Evolutionary conservation across 1,140 invertebrate genomes (phyloP), one percentile per base, ranked within the genome.

Genomic region (Drosophila lacteicornis): DNA sequence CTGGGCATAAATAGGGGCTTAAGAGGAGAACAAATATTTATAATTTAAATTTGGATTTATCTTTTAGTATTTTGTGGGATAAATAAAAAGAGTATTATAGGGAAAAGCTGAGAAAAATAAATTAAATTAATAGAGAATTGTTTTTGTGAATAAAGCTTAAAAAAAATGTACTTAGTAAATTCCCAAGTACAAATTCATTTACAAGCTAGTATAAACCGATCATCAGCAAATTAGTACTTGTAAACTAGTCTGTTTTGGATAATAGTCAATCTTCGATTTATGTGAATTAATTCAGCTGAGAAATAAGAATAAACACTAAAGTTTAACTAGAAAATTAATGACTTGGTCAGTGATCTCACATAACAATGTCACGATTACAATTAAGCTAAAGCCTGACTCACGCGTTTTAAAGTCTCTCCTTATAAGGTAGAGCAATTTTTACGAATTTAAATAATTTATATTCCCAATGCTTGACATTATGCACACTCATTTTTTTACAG

Each of bases 371-470:
- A 66, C 46, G 45, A 63, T 65, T 81, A 73, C 62, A 81, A 84
- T 85, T 85, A 75, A 74, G 74, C 78, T 67, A 59, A 77, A 33
- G 49, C 45, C 45, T 60, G 33, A 63, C 13, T 57, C 40, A 40
- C 9, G 50, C 15, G 58, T 38, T 49, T 53, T 60, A 13, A 25
- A 11, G 4, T 36, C 15, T 12, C 22, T 9, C 12, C 50, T 19
- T 17, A 25, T 12, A 50, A 53, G 19, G 68, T 61, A 15, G 40
- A 9, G 22, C 42, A 62, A 49, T 36, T 71, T 71, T 75, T 67
- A 70, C 56, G 65, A 86, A 75, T 75, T 82, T 82, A 70, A 86
- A 85, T 82, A 55, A 86, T 85, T 85, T 75, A 87, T 79, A 77
- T 63, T 59, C 40, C 45, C 27, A 36, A 68, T 50, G 27, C 67